These are phyloP conservation scores for Meloe dianella DNA, from an alignment of 2,888 invertebrate species.

Conservation along the genomic window DNA sequence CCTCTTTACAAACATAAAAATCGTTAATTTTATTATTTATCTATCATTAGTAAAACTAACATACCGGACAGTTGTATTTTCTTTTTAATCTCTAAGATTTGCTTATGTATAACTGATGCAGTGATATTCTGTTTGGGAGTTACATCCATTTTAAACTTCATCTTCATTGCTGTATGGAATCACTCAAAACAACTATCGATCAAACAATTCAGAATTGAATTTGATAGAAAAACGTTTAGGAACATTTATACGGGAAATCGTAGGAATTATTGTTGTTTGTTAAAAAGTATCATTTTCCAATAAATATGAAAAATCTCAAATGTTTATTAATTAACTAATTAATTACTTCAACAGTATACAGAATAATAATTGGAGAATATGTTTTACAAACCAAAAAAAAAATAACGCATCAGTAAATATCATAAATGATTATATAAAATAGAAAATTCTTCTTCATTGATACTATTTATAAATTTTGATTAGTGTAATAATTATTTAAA, in stretches of 20 bases:
- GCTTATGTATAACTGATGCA: conserved; percentile 68
- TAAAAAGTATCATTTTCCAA: not conserved
- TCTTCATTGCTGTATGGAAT: conserved; percentile 19
- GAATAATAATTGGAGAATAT: conserved; percentile 11
- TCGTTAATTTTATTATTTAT: not conserved
- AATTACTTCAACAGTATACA: conserved; percentile 11
- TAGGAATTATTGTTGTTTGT: not conserved
- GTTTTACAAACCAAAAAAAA: not conserved
- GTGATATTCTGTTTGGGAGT: conserved; percentile 60
- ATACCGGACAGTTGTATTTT: conserved; percentile 83
- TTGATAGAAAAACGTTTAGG: not conserved
- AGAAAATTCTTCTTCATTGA: not conserved
- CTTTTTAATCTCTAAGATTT: conserved; percentile 85
- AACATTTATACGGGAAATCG: not conserved
- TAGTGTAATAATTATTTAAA: not conserved
- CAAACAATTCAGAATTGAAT: not conserved
- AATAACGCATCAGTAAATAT: not conserved
- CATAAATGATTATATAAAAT: conserved; percentile 6
- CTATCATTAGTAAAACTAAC: not conserved
- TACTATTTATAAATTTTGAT: conserved; percentile 4
- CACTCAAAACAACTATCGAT: not conserved
- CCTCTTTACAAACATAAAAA: conserved; percentile 64
- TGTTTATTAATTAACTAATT: conserved; percentile 3
- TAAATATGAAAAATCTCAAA: conserved; percentile 4
- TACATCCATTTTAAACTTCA: conserved; percentile 62